Conservation (phyloP, 2,113 vertebrate species). For the Gallinago undulata region DNA sequence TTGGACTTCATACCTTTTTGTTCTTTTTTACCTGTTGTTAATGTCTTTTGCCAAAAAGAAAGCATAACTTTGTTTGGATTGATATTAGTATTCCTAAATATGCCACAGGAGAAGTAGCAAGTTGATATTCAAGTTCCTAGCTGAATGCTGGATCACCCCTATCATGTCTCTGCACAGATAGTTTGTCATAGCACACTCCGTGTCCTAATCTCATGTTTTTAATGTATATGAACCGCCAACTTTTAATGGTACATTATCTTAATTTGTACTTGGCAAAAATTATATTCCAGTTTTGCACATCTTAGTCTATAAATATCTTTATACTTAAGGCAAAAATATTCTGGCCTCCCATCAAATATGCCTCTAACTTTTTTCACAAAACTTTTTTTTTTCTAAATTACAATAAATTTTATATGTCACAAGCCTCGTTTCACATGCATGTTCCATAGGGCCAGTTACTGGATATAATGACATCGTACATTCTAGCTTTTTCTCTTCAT, state of each 20-base stretch:
- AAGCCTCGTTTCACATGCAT: background rate
- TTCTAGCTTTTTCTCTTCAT: background rate
- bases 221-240: background rate
- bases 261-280: slow-evolving; percentile 28
- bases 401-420: background rate
- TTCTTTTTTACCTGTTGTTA: background rate
- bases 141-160: background rate
- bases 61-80: background rate
- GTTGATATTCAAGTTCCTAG: background rate
- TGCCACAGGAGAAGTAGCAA: background rate
- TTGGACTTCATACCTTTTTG: background rate
- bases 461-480: background rate
- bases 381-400: background rate
- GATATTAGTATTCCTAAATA: background rate
- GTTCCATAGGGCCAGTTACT: background rate
- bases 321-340: background rate
- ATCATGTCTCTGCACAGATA: background rate
- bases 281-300: background rate
- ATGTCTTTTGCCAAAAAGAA: background rate
- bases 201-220: slow-evolving; percentile 1
- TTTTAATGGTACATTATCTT: slow-evolving; percentile 54
- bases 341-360: background rate
- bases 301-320: background rate
- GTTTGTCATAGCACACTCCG: background rate
- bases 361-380: background rate